Evolutionary conservation across 2,797 vertebrate genomes (phyloP).

Genomic region (Rhinella marina): DNA sequence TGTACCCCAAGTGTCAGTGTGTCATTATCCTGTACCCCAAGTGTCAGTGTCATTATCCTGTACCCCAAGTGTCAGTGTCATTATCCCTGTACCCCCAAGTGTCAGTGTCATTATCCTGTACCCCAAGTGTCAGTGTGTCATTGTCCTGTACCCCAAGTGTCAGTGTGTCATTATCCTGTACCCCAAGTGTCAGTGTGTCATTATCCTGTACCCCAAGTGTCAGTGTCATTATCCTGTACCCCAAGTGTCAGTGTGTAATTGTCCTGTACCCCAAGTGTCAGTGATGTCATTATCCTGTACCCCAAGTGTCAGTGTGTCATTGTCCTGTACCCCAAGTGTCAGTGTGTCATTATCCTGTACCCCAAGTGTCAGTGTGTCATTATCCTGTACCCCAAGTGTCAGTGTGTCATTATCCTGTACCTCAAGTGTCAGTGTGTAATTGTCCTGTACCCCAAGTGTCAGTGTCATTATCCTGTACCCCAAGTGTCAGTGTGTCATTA

Average conservation of each 20-base stretch:
- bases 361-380: not conserved
- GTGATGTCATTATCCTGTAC: not conserved
- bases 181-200: not conserved
- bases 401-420: not conserved
- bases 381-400: not conserved
- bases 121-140: too few relatives aligned
- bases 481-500: not conserved
- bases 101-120: too few relatives aligned
- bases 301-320: not conserved
- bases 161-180: too few relatives aligned
- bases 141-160: too few relatives aligned
- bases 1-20: too few relatives aligned
- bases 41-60: too few relatives aligned
- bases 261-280: not conserved
- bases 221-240: not conserved
- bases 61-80: too few relatives aligned
- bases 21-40: too few relatives aligned
- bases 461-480: not conserved
- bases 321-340: too few relatives aligned
- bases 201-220: not conserved
- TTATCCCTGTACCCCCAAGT: too few relatives aligned
- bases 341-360: too few relatives aligned
- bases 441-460: not conserved
- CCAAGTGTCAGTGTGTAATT: not conserved
- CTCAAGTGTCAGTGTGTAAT: not conserved